Conservation (phyloP, 2,113 vertebrate genomes). For the Rousettus leschenaultii region DNA sequence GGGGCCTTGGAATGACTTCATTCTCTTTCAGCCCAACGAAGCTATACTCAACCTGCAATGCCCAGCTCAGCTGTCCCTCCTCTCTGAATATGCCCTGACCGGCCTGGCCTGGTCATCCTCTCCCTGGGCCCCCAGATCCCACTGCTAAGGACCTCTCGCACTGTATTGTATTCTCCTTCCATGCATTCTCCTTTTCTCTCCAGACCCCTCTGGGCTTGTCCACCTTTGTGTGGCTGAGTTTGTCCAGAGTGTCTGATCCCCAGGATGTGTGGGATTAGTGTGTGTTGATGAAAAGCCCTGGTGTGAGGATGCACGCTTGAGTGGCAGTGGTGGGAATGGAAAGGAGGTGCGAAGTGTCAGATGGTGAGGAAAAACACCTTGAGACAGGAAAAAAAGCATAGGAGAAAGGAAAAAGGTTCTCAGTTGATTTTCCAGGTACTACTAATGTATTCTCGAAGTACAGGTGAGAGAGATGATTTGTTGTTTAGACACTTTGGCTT, state of each 20-base stretch:
- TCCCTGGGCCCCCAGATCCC: not conserved
- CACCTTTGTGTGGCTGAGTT: not conserved
- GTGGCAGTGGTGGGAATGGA: not conserved
- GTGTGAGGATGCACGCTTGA: not conserved
- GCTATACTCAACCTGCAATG: not conserved
- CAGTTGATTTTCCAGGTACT: not conserved
- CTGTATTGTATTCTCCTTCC: not conserved
- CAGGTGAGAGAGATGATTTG: not conserved
- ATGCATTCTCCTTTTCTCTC: not conserved
- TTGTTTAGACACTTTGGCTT: not conserved
- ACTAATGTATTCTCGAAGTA: not conserved
- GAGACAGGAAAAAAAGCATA: not conserved
- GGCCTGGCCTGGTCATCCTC: not conserved
- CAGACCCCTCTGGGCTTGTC: not conserved
- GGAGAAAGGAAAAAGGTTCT: not conserved
- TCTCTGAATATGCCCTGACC: not conserved
- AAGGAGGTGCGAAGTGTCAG: not conserved
- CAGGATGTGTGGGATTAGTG: not conserved
- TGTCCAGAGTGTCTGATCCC: not conserved
- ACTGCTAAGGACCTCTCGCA: not conserved
- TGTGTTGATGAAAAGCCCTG: not conserved
- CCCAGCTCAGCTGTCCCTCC: not conserved
- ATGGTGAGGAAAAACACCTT: not conserved
- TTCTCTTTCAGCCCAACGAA: not conserved
- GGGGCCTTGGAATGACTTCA: not conserved